Evolutionary conservation across 2,797 vertebrate genomes (phyloP), one percentile per base, ranked within the genome.

Genomic region (Syndactyla subalaris): DNA sequence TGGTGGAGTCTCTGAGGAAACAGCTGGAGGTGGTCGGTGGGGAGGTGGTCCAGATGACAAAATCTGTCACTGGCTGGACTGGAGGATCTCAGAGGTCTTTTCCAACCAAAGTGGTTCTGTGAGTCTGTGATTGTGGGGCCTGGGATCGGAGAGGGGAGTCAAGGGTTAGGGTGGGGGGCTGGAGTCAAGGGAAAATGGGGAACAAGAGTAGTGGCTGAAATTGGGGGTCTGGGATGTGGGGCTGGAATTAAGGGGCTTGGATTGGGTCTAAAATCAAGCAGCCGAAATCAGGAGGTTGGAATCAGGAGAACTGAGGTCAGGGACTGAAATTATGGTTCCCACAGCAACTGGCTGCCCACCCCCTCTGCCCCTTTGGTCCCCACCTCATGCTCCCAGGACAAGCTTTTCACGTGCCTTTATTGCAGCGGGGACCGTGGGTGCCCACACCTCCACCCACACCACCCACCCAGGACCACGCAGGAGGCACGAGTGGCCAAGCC

Each of bases 381-480:
- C 58, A 58, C 0, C 2, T 34, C 73, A 34, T 8, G 7, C 26
- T 59, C n/a, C 27, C 55, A 74, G 9, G 6, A 85, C 49, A 48
- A 92, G 34, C 5, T 93, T 76, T 92, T 73, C 79, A 46, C 0
- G 6, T 67, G 79, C 54, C 65, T 96, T 96, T 96, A 96, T 96
- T 96, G 83, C 86, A 85, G 54, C 1, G 0, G 41, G 55, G 43
- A 52, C 57, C 0, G 0, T 0, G 0, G 51, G 68, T 1, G 0
- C 77, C 46, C 81, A 41, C 36, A 38, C 12, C 41, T 54, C 14
- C 5, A 48, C 23, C 27, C 74, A 18, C 49, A 24, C 8, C 11
- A 1, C 27, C 16, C 62, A 18, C 48, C 24, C 2, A 5, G 61
- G 11, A 39, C 49, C 55, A 34, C 0, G 2, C 0, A 0, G 10